Percentiles rank a stretch among this genome's conserved stretches.
Evolutionary conservation across 2,888 invertebrate genomes (phyloP).

Genomic region (Apantesis nais): DNA sequence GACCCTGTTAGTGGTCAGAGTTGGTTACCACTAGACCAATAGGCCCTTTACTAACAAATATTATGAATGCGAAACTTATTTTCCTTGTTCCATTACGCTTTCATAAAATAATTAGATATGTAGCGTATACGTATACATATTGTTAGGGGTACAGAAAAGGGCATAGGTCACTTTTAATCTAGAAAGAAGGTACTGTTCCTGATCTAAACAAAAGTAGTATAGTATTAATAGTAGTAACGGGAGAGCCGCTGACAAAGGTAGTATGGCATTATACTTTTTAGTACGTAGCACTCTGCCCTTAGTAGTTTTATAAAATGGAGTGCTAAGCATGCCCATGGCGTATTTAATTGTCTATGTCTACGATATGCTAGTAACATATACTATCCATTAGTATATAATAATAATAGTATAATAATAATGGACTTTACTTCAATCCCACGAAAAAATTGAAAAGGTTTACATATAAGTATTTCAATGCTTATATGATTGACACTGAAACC

Average conservation of each 20-base stretch:
- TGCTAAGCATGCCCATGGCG: neutral
- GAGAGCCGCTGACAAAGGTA: neutral
- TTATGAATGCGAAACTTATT: neutral
- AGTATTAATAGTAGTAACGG: no score
- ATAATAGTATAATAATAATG: no score
- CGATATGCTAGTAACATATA: neutral
- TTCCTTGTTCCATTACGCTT: neutral
- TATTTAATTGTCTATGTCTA: neutral
- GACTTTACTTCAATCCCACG: no score
- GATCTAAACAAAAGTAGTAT: neutral
- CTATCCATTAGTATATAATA: no score
- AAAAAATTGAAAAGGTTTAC: no score
- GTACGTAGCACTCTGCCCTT: neutral
- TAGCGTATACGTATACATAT: accelerated
- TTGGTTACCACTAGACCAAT: no score
- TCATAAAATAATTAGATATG: neutral
- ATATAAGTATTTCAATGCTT: no score
- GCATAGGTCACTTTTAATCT: neutral
- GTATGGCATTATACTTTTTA: neutral
- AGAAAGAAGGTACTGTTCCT: neutral
- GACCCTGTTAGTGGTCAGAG: no score
- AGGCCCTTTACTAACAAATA: no score
- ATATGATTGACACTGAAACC: neutral
- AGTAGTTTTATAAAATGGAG: neutral
- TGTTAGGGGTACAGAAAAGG: neutral